These are phyloP conservation scores for Sepiola atlantica DNA, from an alignment of 2,888 invertebrate genomes.

Conservation along the genomic window DNA sequence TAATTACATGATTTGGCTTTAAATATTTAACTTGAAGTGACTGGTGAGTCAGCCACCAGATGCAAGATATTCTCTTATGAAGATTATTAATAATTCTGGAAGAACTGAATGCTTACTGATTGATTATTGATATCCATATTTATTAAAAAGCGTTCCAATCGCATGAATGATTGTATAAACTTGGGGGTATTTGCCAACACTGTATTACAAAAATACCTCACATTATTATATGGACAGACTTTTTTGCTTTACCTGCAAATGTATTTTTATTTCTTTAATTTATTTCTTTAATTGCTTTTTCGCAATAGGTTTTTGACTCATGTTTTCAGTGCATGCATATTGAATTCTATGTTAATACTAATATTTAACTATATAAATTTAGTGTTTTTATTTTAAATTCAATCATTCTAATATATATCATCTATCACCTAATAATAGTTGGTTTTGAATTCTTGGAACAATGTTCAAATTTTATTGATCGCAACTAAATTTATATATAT, in stretches of 20 bases:
- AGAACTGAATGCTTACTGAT: not conserved
- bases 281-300: not conserved
- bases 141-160: not conserved
- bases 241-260: not conserved
- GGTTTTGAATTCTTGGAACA: too few relatives aligned
- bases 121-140: not conserved
- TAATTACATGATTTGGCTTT: not conserved
- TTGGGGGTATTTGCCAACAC: not conserved
- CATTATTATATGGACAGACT: not conserved
- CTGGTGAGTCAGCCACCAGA: slow-evolving; percentile 32
- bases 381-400: too few relatives aligned
- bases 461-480: too few relatives aligned
- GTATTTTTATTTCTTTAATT: not conserved
- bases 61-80: not conserved
- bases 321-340: slow-evolving; percentile 32
- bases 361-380: not conserved
- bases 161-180: not conserved
- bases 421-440: too few relatives aligned
- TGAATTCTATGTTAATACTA: not conserved
- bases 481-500: too few relatives aligned
- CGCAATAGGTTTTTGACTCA: not conserved
- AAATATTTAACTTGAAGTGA: not conserved
- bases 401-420: not conserved
- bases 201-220: not conserved
- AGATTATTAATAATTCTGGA: not conserved